Base-by-base conservation (phyloP, 1,140 invertebrate genomes). In the Drosophila erecta region DNA sequence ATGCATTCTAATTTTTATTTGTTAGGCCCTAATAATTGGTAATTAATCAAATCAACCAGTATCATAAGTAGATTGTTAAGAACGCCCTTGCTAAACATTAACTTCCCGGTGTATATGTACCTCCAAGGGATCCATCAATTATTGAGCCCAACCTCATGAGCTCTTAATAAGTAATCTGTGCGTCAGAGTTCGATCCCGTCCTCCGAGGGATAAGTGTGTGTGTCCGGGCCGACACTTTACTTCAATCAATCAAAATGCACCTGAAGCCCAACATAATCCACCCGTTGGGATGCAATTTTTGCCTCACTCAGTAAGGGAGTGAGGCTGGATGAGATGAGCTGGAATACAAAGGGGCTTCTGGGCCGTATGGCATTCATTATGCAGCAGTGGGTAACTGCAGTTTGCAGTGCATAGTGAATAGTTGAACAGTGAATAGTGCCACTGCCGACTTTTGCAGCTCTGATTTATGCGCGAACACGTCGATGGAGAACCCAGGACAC, bases 381-480 rank as follows among this genome's bases (percentile, higher is more conserved):
- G 69, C 70, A 72, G 57, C 69, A 54, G 37, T 51, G 41, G 38
- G 35, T 76, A 56, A 55, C 70, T 74, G 75, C 58, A 50, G 58
- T 8, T 40, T 59, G 47, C n/a, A 57, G 47, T 47, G 65, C 43
- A 62, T 44, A 53, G 74, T 38, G 33, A 44, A 24, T 43, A 37
- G 30, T 24, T 47, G 65, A 49, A 62, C 40, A 53, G 74, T 38
- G 33, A 44, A 24, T 43, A 37, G 30, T 24, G 53, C 35, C 53
- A 55, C n/a, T 15, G 53, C 4, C 22, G 64, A 33, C 49, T 67
- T 55, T 55, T 46, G 56, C 51, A 51, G 49, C 62, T 60, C 41
- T 85, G 81, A 85, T 85, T 85, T 86, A 86, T 86, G 81, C 81
- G 56, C 51, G 35, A 73, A 58, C 81, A 85, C 60, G 81, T 53